Base-by-base conservation (phyloP, 2,113 vertebrate species). In the Callionymus lyra region DNA sequence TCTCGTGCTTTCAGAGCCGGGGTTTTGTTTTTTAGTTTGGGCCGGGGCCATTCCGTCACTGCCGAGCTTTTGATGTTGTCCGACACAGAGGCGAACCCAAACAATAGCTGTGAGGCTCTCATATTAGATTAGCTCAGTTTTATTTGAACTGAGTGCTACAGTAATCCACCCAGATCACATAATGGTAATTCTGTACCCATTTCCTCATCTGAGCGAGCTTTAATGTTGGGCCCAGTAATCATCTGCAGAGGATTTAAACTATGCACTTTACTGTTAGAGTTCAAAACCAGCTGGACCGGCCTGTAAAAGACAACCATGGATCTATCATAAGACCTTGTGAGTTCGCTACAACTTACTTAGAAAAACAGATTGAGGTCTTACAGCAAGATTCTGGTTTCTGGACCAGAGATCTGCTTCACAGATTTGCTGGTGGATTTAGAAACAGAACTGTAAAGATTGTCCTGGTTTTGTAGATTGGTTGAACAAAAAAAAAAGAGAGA, bases 141-240 rank as follows among this genome's bases (percentile, higher is more conserved):
- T 68, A 77, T 72, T 50, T 62, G 63, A 82, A 74, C 49, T 44
- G 63, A 80, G 70, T 41, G 62, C 61, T 61, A 59, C 3, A 15
- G 48, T 66, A 80, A 74, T 74, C 74, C 65, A 60, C 66, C 60
- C 59, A 74, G 64, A 80, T 82, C 70, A 56, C 68, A 74, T 76
- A 72, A 80, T 76, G 63, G 67, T 67, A 68, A 71, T 74, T 74
- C 50, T 53, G 71, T 73, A 67, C 70, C 64, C 56, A 68, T 73
- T 76, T 79, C 44, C 68, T 69, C 55, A 13, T 69, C 64, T 48
- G 50, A 47, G 54, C 63, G 54, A 3, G 58, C 65, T 82, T 80
- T 77, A 50, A 79, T 71, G 60, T 62, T 4, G 32, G 53, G 63
- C 59, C 53, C 50, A 65, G 66, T 66, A 81, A 75, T 79, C 56